A percentile compares a stretch with the other conserved stretches of the same genome.
These are phyloP conservation scores for Tryphoninae sp. DNA, from an alignment of 2,888 invertebrate species.

Conservation along the genomic window DNA sequence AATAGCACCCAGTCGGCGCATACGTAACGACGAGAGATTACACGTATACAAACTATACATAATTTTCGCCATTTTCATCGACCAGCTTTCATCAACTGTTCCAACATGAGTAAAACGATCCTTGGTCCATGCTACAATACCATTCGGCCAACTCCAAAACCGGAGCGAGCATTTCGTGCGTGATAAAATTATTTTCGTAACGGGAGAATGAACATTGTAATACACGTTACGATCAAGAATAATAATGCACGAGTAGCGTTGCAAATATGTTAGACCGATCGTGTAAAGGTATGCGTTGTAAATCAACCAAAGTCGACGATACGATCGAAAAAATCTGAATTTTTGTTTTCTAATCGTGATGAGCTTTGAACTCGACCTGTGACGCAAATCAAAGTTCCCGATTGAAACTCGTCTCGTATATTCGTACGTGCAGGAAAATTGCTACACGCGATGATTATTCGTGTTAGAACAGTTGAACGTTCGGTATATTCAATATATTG, in stretches of 20 bases:
- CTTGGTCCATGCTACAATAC: constrained; percentile 26
- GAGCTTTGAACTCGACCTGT: no score
- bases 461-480: not conserved
- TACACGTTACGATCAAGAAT: constrained; percentile 47
- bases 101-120: constrained; percentile 17
- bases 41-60: constrained; percentile 29
- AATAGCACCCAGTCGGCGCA: constrained; percentile 7
- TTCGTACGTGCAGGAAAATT: not conserved
- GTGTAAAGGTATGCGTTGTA: no score
- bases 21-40: constrained; percentile 37
- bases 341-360: no score
- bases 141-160: not conserved
- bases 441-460: not conserved
- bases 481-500: not conserved
- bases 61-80: constrained; percentile 53
- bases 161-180: not conserved
- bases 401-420: not conserved
- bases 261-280: no score
- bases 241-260: constrained; percentile 16
- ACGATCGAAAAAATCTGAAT: no score
- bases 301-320: no score
- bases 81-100: constrained; percentile 47
- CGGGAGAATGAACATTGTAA: constrained; percentile 35
- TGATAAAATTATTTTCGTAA: constrained; percentile 38
- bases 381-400: no score